phyloP scores from a whole-genome alignment of 2,113 vertebrate species.

The Microcebus lehilahytsara region DNA sequence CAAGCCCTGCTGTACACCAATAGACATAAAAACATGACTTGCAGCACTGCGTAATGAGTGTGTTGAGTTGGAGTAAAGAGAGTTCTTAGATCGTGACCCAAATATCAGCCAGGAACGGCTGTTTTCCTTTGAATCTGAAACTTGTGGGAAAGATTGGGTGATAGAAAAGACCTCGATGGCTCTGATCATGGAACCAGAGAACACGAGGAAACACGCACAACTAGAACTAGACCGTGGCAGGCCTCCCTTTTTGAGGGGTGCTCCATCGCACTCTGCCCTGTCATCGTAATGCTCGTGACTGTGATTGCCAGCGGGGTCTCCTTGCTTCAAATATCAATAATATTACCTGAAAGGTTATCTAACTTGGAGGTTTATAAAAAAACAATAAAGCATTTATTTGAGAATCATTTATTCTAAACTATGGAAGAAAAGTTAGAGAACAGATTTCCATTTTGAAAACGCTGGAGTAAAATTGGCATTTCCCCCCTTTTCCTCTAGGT shows the following conservation, averaged over 20 bases:
- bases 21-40: neutral
- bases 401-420: neutral
- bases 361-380: slow-evolving; percentile 8
- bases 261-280: neutral
- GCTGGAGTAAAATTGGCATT: neutral
- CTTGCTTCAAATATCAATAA: neutral
- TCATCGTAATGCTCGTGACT: neutral
- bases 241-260: neutral
- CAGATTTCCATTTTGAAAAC: slow-evolving; percentile 16
- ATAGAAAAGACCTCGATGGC: neutral
- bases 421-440: neutral
- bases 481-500: slow-evolving; percentile 1
- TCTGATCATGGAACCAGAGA: neutral
- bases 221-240: neutral
- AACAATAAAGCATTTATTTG: neutral
- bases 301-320: neutral
- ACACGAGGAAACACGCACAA: neutral
- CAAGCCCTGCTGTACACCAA: neutral
- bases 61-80: neutral
- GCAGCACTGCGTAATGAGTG: neutral
- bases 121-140: neutral
- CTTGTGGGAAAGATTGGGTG: neutral
- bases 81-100: neutral
- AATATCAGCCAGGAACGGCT: neutral
- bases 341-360: neutral